These are phyloP conservation scores for Cosmia trapezina DNA, from an alignment of 2,888 invertebrate genomes.

Conservation along the genomic window DNA sequence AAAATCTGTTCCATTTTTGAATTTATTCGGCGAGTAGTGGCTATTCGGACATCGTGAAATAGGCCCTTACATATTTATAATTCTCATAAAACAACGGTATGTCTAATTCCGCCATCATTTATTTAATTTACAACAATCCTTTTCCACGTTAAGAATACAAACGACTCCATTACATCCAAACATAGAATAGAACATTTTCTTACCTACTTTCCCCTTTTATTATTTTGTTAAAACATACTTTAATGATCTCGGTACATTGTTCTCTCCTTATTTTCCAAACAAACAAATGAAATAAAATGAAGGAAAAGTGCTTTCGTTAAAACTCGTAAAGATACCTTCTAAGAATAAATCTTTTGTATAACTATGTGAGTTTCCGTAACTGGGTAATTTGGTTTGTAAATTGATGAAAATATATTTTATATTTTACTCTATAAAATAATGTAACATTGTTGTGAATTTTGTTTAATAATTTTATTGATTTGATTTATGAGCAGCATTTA, in stretches of 20 bases:
- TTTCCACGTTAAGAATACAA: conserved; percentile 44
- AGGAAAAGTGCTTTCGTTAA: conserved; percentile 43
- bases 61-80: too few relatives aligned
- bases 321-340: conserved; percentile 53
- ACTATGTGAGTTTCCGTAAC: conserved; percentile 25
- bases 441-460: too few relatives aligned
- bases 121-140: too few relatives aligned
- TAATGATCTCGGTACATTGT: conserved; percentile 54
- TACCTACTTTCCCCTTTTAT: conserved; percentile 37
- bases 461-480: neutral
- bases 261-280: conserved; percentile 48
- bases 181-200: conserved; percentile 15
- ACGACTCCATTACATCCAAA: conserved; percentile 35
- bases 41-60: too few relatives aligned
- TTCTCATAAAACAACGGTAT: too few relatives aligned
- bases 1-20: too few relatives aligned
- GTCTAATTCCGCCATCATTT: too few relatives aligned
- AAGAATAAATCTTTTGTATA: conserved; percentile 27
- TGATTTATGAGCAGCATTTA: neutral
- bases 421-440: neutral
- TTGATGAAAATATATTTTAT: conserved; percentile 12
- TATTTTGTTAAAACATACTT: conserved; percentile 55
- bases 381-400: conserved; percentile 12
- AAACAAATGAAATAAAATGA: conserved; percentile 59
- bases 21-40: too few relatives aligned